Base-by-base conservation (phyloP, 2,797 vertebrate species). In the Thamnophis elegans region DNA sequence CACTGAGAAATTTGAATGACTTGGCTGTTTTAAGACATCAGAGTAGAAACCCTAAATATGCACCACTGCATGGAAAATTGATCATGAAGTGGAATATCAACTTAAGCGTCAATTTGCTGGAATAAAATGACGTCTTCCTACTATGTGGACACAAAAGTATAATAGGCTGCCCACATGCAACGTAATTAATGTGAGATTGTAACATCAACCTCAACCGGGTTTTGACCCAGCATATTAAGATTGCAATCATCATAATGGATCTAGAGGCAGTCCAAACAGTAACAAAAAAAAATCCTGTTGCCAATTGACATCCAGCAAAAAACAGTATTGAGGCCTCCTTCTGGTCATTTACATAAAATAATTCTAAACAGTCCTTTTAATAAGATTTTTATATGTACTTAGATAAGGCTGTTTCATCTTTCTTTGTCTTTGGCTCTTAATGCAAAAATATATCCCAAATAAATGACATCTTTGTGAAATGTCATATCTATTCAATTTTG, bases 191-290 rank as follows among this genome's bases (percentile, higher is more conserved):
- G 96, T 95, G 91, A 93, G 91, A 94, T 95, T 95, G 95, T 95
- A 73, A 96, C 94, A 92, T 90, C 92, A 95, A 95, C 14, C 92
- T 65, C 89, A 93, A 94, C 93, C 88, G 90, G 93, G 94, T 89
- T 94, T 95, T 95, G 95, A 96, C 95, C 91, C 95, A 96, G 92
- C 91, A 95, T 96, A 96, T 95, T 96, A 95, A 96, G 95, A 91
- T 91, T 96, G 92, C 92, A 95, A 87, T 94, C 95, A 96, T 93
- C 95, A 92, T 91, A 97, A 93, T 93, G 95, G 95, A 36, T 36
- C 93, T 91, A 78, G 88, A 95, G 78, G 7, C 51, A 95, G 94
- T 94, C 94, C 94, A 96, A 96, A 95, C 93, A 95, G 95, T 95
- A 95, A 93, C 93, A 92, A 11, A 2, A 2, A 93, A 92, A 94